These are phyloP conservation scores for Eurypyga helias DNA, from an alignment of 2,113 vertebrate species.

Conservation along the genomic window DNA sequence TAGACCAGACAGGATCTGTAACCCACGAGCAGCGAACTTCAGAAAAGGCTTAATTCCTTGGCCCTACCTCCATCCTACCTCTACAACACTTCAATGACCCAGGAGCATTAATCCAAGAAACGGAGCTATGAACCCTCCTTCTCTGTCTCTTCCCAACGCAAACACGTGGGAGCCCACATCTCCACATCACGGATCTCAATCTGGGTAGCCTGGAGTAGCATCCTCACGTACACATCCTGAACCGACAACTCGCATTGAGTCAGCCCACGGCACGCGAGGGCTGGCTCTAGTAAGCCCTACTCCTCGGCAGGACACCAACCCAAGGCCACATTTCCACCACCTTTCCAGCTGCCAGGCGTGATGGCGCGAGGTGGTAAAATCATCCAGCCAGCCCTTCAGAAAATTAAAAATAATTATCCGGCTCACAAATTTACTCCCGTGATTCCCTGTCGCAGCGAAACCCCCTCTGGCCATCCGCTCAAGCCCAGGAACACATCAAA, in stretches of 20 bases:
- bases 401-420: neutral
- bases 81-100: neutral
- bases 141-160: neutral
- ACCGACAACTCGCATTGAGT: rapidly evolving
- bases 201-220: neutral
- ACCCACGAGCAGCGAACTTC: neutral
- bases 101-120: neutral
- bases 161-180: neutral
- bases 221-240: neutral
- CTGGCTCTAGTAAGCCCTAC: neutral
- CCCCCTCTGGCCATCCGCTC: neutral
- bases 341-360: neutral
- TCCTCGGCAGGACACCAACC: neutral
- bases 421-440: neutral
- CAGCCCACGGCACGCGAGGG: rapidly evolving
- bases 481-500: neutral
- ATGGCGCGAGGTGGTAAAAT: neutral
- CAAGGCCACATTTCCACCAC: neutral
- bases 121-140: neutral
- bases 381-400: neutral
- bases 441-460: neutral
- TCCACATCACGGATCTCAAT: neutral
- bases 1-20: neutral
- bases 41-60: neutral
- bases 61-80: neutral